phyloP scores from a whole-genome alignment of 2,113 vertebrate species.

The Leucoraja erinaceus region DNA sequence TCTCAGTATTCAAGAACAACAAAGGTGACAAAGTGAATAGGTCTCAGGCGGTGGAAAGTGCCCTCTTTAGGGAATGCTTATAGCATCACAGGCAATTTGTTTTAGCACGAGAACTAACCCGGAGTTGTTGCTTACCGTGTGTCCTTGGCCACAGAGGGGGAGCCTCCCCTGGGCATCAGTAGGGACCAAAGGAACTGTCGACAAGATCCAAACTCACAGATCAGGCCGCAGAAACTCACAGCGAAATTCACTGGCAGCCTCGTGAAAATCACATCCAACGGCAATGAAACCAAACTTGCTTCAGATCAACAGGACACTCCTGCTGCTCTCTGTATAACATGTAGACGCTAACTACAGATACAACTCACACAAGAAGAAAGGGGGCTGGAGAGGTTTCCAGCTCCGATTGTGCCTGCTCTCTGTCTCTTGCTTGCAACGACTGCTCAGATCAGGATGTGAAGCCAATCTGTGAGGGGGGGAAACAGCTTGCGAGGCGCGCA shows the following conservation, averaged over 20 bases:
- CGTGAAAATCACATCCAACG: too few species aligned
- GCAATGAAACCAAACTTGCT: too few species aligned
- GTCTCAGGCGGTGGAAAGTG: not conserved
- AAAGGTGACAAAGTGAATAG: not conserved
- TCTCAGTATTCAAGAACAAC: not conserved
- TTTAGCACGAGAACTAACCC: not conserved
- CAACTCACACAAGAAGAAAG: not conserved
- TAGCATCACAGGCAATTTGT: not conserved
- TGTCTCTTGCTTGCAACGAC: not conserved
- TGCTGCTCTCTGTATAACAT: too few species aligned
- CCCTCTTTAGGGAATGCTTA: not conserved
- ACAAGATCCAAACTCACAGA: too few species aligned
- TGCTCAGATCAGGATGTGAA: slow-evolving; percentile 5
- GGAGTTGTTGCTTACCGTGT: not conserved
- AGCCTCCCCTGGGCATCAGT: not conserved
- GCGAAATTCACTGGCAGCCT: too few species aligned
- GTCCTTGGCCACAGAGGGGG: not conserved
- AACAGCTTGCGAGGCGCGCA: slow-evolving; percentile 12
- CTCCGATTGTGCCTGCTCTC: not conserved
- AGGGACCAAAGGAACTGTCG: too few species aligned
- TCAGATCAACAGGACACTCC: too few species aligned
- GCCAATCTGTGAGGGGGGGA: slow-evolving; percentile 4
- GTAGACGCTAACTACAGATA: not conserved
- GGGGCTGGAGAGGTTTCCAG: not conserved
- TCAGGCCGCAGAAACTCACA: too few species aligned